These are phyloP conservation scores for Coreius guichenoti DNA, from an alignment of 2,797 vertebrate genomes.

Conservation along the genomic window DNA sequence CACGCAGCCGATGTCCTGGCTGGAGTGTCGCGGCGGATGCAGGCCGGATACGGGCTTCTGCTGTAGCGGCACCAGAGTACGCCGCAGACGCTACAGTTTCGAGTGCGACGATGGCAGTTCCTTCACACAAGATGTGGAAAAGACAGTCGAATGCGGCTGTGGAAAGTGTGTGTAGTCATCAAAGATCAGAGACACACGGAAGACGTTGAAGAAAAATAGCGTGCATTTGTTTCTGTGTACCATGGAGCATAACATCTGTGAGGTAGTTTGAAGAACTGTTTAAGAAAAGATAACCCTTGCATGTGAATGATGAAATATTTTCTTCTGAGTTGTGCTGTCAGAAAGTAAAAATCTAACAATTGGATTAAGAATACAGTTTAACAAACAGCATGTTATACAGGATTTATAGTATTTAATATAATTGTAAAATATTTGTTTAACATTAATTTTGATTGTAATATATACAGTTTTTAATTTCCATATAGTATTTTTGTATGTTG, in stretches of 20 bases:
- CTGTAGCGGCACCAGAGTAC: slow-evolving; percentile 88
- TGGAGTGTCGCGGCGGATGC: slow-evolving; percentile 90
- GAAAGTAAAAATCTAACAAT: slow-evolving; percentile 19
- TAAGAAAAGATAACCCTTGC: slow-evolving; percentile 28
- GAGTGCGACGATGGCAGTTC: slow-evolving; percentile 96
- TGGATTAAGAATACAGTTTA: slow-evolving; percentile 34
- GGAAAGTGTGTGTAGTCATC: slow-evolving; percentile 85
- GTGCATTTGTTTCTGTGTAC: background rate
- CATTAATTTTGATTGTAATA: slow-evolving; percentile 80
- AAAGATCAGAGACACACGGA: background rate
- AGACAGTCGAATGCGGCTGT: slow-evolving; percentile 95
- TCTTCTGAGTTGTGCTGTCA: background rate
- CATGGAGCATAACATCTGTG: slow-evolving; percentile 18
- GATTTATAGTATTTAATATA: slow-evolving; percentile 37
- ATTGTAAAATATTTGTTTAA: slow-evolving; percentile 43
- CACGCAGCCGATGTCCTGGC: slow-evolving; percentile 90
- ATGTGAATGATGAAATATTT: slow-evolving; percentile 35
- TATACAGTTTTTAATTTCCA: slow-evolving; percentile 79
- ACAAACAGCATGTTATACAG: slow-evolving; percentile 16
- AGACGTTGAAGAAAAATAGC: background rate
- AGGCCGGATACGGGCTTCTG: slow-evolving; percentile 74
- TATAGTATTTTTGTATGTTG: slow-evolving; percentile 84
- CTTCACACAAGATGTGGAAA: slow-evolving; percentile 97
- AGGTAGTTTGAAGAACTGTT: slow-evolving; percentile 28
- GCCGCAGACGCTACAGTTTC: slow-evolving; percentile 93